A percentile compares a stretch with the other conserved stretches of the same genome.
These are phyloP conservation scores for Therioaphis trifolii DNA, from an alignment of 2,888 invertebrate species.

Conservation along the genomic window DNA sequence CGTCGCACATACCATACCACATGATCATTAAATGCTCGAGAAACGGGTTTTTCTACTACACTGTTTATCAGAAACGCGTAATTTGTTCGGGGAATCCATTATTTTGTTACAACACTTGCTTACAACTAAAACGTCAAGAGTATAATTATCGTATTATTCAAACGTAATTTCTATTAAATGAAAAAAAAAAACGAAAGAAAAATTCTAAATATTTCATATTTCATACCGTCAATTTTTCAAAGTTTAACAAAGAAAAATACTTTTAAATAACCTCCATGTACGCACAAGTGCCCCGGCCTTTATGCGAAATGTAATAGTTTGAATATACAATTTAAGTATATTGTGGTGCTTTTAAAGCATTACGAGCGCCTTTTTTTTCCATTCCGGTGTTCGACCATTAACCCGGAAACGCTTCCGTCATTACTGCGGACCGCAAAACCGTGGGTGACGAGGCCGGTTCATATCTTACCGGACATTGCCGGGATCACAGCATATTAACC, in stretches of 20 bases:
- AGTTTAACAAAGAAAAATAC: slow-evolving; percentile 10
- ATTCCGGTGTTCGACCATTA: not conserved
- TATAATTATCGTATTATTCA: not conserved
- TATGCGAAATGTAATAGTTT: not conserved
- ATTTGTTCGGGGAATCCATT: not conserved
- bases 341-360: slow-evolving; percentile 1
- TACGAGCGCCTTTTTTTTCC: not conserved
- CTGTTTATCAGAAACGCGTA: not conserved
- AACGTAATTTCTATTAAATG: not conserved
- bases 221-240: not conserved
- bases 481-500: not conserved
- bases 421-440: not conserved
- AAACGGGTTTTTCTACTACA: too few species aligned
- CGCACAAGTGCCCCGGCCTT: not conserved
- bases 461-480: slow-evolving; percentile 4
- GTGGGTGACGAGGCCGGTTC: not conserved
- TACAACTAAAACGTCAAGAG: not conserved
- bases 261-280: not conserved
- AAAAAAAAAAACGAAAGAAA: not conserved
- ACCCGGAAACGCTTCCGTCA: not conserved
- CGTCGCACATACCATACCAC: not conserved
- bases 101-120: not conserved
- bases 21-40: not conserved
- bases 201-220: not conserved
- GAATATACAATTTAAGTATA: slow-evolving; percentile 1